Conservation (phyloP, 2,797 vertebrate genomes). For the Manis pentadactyla region DNA sequence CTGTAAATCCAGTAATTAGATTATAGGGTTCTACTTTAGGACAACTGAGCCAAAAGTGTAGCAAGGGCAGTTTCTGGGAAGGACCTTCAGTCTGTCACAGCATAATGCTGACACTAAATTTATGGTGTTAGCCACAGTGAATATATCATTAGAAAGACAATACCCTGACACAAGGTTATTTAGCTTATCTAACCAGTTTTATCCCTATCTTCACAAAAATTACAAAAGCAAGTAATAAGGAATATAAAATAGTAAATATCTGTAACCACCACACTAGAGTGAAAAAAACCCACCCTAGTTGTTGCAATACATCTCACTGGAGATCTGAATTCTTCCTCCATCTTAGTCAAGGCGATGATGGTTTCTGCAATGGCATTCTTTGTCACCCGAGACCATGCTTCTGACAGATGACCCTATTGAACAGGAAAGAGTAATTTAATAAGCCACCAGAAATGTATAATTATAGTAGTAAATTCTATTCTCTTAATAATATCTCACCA, state of each 20-base stretch:
- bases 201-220: conserved; percentile 12
- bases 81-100: background rate
- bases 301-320: conserved; percentile 98
- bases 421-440: conserved; percentile 60
- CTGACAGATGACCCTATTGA: conserved; percentile 96
- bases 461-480: background rate
- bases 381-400: conserved; percentile 98
- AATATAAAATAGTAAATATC: background rate
- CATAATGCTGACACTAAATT: background rate
- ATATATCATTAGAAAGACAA: conserved; percentile 12
- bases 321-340: conserved; percentile 99
- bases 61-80: background rate
- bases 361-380: conserved; percentile 99
- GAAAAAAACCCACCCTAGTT: conserved; percentile 91
- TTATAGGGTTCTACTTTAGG: background rate
- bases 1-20: background rate
- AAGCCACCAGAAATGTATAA: conserved; percentile 16
- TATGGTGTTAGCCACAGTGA: background rate
- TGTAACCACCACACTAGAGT: background rate
- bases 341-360: conserved; percentile 99
- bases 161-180: background rate
- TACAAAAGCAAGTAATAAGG: conserved; percentile 17
- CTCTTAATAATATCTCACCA: conserved; percentile 17
- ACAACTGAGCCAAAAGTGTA: background rate
- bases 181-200: conserved; percentile 12